A percentile compares a stretch with the other conserved stretches of the same genome.
These are phyloP conservation scores for Drosophila azteca DNA, from an alignment of 1,140 invertebrate genomes.

Conservation along the genomic window DNA sequence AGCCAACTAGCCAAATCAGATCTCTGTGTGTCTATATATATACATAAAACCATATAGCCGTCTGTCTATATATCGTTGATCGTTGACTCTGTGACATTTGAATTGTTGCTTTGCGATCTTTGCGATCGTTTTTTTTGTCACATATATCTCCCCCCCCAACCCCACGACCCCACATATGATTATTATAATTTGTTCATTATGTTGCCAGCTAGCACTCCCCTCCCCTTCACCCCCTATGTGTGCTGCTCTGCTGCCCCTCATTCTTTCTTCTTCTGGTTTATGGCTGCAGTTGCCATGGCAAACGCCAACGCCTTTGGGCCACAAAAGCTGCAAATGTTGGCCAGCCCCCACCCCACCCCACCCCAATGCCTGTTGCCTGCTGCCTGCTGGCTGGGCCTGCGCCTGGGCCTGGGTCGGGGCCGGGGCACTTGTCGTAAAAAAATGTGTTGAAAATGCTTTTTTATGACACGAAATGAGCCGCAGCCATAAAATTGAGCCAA, in stretches of 20 bases:
- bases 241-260: slow-evolving; percentile 3
- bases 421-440: slow-evolving; percentile 73
- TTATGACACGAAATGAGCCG: slow-evolving; percentile 76
- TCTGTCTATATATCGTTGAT: slow-evolving; percentile 22
- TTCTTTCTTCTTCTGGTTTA: slow-evolving; percentile 42
- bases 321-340: slow-evolving; percentile 71
- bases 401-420: slow-evolving; percentile 29
- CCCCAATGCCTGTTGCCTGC: slow-evolving; percentile 25
- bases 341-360: slow-evolving; percentile 47
- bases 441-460: slow-evolving; percentile 79
- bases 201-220: not conserved
- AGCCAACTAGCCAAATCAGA: slow-evolving; percentile 54
- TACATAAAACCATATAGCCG: slow-evolving; percentile 1
- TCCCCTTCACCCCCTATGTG: not conserved
- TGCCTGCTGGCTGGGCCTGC: slow-evolving; percentile 6
- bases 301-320: slow-evolving; percentile 75
- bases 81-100: slow-evolving; percentile 37
- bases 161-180: slow-evolving; percentile 55
- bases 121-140: slow-evolving; percentile 13
- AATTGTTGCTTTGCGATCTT: slow-evolving; percentile 16
- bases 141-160: slow-evolving; percentile 18
- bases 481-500: slow-evolving; percentile 64
- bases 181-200: slow-evolving; percentile 78
- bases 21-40: slow-evolving; percentile 4
- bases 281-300: slow-evolving; percentile 60